These are phyloP conservation scores for Eueremaeus valkanovi DNA, from an alignment of 2,888 invertebrate genomes.

Conservation along the genomic window DNA sequence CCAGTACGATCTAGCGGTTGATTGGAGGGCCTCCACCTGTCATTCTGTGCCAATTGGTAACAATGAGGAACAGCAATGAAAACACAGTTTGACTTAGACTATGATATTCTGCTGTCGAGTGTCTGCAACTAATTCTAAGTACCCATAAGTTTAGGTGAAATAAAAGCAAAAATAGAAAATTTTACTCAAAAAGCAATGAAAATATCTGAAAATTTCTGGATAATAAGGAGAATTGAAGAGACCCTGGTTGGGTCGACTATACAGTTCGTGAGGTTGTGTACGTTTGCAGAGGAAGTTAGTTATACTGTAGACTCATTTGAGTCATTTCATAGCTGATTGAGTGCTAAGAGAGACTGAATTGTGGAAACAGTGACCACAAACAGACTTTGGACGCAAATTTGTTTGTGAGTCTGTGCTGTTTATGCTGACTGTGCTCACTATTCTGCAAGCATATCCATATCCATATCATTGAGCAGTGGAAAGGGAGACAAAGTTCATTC, in stretches of 20 bases:
- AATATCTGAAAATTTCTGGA: neutral
- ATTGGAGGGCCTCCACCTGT: constrained; percentile 8
- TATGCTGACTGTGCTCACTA: neutral
- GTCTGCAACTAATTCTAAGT: constrained; percentile 8
- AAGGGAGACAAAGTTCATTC: constrained; percentile 6
- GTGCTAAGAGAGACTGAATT: neutral
- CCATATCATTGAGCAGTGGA: too few relatives aligned
- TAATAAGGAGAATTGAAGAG: neutral
- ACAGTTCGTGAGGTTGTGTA: neutral
- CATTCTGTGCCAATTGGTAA: neutral
- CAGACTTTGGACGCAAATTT: neutral
- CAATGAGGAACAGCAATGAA: neutral
- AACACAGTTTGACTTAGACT: constrained; percentile 1
- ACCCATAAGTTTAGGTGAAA: neutral
- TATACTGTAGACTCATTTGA: too few relatives aligned
- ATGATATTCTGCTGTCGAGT: neutral
- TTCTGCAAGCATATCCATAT: too few relatives aligned
- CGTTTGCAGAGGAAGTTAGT: neutral
- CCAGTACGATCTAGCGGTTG: neutral
- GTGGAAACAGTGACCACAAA: constrained; percentile 4
- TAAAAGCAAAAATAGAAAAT: too few relatives aligned
- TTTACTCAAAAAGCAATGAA: too few relatives aligned
- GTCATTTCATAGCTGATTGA: constrained; percentile 5
- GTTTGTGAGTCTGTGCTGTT: neutral
- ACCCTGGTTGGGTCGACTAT: neutral